A percentile compares a stretch with the other conserved stretches of the same genome.
These are phyloP conservation scores for Prorops nasuta DNA, from an alignment of 1,140 invertebrate species.

Conservation along the genomic window DNA sequence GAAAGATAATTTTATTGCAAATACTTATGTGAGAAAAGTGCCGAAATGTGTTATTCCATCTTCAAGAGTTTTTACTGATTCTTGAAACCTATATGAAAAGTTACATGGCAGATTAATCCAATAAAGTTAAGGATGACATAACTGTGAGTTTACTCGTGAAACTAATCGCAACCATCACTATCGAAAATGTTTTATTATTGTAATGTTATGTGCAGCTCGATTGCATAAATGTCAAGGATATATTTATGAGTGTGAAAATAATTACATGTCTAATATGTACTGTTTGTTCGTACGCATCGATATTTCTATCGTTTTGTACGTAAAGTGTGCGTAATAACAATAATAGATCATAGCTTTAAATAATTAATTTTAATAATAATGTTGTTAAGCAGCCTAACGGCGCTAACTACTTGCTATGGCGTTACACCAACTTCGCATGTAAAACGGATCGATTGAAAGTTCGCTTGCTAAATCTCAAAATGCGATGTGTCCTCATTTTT, in stretches of 20 bases:
- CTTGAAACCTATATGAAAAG: no score
- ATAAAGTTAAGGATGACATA: no score
- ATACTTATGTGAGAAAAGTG: no score
- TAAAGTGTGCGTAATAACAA: constrained; percentile 19
- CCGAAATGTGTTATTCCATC: no score
- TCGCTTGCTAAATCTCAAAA: no score
- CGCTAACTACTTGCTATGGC: constrained; percentile 17
- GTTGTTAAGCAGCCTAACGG: constrained; percentile 29
- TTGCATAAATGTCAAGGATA: constrained; percentile 34
- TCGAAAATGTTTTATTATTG: no score
- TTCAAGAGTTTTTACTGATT: no score
- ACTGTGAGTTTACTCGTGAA: no score
- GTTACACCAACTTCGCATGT: constrained; percentile 11
- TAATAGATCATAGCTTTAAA: not conserved
- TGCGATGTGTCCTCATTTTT: no score
- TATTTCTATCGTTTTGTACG: constrained; percentile 35
- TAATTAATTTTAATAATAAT: constrained; percentile 15
- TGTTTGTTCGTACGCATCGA: constrained; percentile 27
- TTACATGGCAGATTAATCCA: no score
- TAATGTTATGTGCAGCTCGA: constrained; percentile 27
- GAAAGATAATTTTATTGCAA: no score
- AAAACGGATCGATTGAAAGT: constrained; percentile 1
- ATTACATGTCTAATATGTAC: constrained; percentile 20
- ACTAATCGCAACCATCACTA: no score
- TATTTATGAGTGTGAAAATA: constrained; percentile 25